Evolutionary conservation across 2,113 vertebrate genomes (phyloP).

Genomic region (Carassius carassius): DNA sequence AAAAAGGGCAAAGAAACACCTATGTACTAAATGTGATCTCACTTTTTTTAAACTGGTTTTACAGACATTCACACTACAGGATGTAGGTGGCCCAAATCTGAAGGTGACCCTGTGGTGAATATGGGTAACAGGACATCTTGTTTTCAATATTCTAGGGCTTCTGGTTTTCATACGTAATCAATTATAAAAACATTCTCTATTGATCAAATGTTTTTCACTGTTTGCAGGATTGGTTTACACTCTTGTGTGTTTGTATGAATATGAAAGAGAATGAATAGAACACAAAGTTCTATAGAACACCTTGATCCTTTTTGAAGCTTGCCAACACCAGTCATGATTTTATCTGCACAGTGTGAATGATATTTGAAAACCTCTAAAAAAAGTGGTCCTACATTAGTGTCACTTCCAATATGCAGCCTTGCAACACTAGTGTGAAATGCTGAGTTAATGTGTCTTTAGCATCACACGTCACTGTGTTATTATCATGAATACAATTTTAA

Average conservation of each 20-base stretch:
- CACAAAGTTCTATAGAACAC: not conserved
- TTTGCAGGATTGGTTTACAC: not conserved
- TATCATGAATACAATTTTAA: not conserved
- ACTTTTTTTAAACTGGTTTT: not conserved
- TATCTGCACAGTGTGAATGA: not conserved
- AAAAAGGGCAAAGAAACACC: not conserved
- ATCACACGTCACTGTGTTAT: not conserved
- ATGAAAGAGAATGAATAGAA: not conserved
- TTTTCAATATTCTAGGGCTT: not conserved
- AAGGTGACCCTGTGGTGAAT: not conserved
- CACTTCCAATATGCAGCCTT: not conserved
- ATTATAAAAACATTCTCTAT: not conserved
- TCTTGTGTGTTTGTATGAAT: not conserved
- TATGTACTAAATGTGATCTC: not conserved
- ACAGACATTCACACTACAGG: not conserved
- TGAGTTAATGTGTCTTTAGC: slow-evolving; percentile 3
- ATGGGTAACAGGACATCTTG: not conserved
- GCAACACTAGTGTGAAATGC: slow-evolving; percentile 7
- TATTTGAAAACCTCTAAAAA: not conserved
- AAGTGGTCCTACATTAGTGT: not conserved
- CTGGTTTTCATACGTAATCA: not conserved
- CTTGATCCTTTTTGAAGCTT: not conserved
- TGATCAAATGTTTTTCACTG: not conserved
- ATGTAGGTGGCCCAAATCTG: not conserved
- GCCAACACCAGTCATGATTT: not conserved